Base-by-base conservation (phyloP, 2,797 vertebrate genomes). In the Valencia hispanica region DNA sequence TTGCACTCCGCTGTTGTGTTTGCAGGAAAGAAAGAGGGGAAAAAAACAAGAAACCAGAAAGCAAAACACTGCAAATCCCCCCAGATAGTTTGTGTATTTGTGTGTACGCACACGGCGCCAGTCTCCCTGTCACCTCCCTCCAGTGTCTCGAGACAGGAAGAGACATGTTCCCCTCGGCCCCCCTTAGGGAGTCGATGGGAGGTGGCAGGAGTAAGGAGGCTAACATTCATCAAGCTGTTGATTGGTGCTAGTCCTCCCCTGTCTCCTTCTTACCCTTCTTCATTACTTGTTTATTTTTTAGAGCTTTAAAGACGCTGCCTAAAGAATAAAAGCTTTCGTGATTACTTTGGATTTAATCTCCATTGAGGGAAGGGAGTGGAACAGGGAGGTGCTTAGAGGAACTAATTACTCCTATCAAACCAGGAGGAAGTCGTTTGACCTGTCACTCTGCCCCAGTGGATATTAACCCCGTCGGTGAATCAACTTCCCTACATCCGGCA, bases 351-450 rank as follows among this genome's bases (percentile, higher is more conserved):
- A 65, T 84, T 92, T 82, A 6, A 17, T 65, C 61, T 83, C 66
- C 32, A 68, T 74, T 20, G 1, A 59, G 79, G 80, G 84, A 87
- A 84, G 80, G 81, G 88, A 86, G 87, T 70, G 65, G 72, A 80
- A 57, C 6, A 80, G 73, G 90, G 93, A 83, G 85, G 88, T 86
- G 78, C 69, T 87, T 77, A 22, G 68, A 87, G 88, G 90, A 92
- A 93, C 89, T 92, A 92, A 92, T 94, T 92, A 90, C 75, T 89
- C 80, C 86, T 87, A 89, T 93, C 91, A 87, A 87, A 87, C 83
- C 61, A 70, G 84, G 83, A 90, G 86, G 91, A 92, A 94, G 90
- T 92, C 32, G 41, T 93, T 91, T 91, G 83, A 79, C 80, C 53
- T 73, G 87, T 87, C 88, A 87, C 84, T 72, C 81, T 84, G 86